A percentile compares a stretch with the other conserved stretches of the same genome.
phyloP scores from a whole-genome alignment of 2,113 vertebrate genomes.

The Rhea pennata region DNA sequence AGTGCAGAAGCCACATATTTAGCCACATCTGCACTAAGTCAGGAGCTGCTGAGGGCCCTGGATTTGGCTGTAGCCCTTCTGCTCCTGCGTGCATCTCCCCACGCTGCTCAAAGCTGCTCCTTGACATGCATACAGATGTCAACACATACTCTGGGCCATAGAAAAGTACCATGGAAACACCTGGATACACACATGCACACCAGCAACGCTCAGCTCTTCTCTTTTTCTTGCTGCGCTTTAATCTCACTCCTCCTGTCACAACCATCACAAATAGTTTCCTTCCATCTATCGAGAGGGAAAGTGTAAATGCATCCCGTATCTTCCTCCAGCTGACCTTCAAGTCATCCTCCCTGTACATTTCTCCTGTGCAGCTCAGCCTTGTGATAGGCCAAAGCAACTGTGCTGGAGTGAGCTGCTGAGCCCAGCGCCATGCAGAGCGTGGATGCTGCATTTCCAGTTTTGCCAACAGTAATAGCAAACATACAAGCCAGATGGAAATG shows the following conservation, averaged over 20 bases:
- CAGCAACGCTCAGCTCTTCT: neutral
- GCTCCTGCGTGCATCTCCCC: neutral
- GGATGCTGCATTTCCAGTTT: neutral
- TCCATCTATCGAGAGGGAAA: neutral
- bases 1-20: neutral
- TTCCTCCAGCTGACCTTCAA: neutral
- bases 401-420: fast-evolving
- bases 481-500: neutral
- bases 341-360: fast-evolving
- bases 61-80: neutral
- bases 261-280: neutral
- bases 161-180: neutral
- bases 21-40: neutral
- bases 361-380: neutral
- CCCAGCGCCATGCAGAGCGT: fast-evolving
- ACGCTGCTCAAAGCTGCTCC: fast-evolving
- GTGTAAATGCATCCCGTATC: neutral
- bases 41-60: neutral
- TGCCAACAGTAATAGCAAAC: neutral
- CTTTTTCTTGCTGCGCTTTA: neutral
- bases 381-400: fast-evolving
- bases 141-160: neutral
- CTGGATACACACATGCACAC: neutral
- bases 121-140: neutral
- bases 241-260: neutral